Evolutionary conservation across 2,797 vertebrate genomes (phyloP).

Genomic region (Helostoma temminkii): DNA sequence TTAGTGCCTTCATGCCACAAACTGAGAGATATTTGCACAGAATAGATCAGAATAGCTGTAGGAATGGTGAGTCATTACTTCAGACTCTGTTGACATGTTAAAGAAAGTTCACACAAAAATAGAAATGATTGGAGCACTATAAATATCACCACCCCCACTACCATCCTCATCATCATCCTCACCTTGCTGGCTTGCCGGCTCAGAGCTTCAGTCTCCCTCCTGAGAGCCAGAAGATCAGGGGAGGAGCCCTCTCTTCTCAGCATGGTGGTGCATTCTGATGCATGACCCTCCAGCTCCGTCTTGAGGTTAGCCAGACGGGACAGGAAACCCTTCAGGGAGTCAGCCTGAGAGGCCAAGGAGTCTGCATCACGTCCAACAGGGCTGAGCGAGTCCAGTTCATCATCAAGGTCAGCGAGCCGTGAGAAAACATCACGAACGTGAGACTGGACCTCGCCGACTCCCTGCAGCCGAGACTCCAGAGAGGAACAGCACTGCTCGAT

Average conservation of each 20-base stretch:
- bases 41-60: background rate
- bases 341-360: constrained; percentile 94
- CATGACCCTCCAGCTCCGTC: constrained; percentile 88
- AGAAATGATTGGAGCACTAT: background rate
- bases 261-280: constrained; percentile 90
- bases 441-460: constrained; percentile 92
- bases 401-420: constrained; percentile 92
- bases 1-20: background rate
- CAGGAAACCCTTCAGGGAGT: constrained; percentile 88
- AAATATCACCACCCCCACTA: too few species aligned
- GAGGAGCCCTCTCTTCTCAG: constrained; percentile 93
- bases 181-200: constrained; percentile 93
- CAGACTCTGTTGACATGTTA: background rate
- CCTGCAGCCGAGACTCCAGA: constrained; percentile 94
- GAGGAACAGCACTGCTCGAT: constrained; percentile 87
- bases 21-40: background rate
- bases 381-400: constrained; percentile 94
- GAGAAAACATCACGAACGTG: constrained; percentile 95
- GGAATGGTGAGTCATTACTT: background rate
- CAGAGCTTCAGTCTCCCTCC: constrained; percentile 93
- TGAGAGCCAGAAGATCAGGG: constrained; percentile 93
- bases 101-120: background rate
- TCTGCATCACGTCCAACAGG: constrained; percentile 92
- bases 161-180: constrained; percentile 1
- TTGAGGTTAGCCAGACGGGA: constrained; percentile 85